phyloP scores from a whole-genome alignment of 2,113 vertebrate genomes.

The Coryphaenoides rupestris region DNA sequence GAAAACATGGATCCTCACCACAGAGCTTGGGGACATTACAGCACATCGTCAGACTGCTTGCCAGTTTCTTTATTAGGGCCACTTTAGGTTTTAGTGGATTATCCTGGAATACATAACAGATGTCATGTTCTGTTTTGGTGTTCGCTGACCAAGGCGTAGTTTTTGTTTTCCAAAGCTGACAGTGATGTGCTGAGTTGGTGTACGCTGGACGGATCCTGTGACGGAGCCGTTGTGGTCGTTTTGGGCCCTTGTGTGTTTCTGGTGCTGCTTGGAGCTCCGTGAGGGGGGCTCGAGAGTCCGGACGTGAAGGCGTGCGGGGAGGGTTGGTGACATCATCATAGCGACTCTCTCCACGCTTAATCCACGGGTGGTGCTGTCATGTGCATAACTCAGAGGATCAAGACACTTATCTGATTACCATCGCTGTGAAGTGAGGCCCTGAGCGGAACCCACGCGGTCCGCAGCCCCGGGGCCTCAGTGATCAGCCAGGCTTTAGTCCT shows the following conservation, averaged over 20 bases:
- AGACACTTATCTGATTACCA: constrained; percentile 47
- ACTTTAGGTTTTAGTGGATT: constrained; percentile 24
- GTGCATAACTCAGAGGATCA: constrained; percentile 21
- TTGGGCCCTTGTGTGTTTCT: constrained; percentile 17
- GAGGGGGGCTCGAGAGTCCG: background rate
- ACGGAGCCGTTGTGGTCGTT: background rate
- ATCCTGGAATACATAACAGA: constrained; percentile 29
- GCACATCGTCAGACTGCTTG: too few relatives aligned
- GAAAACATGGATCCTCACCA: too few relatives aligned
- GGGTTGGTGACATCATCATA: constrained; percentile 2
- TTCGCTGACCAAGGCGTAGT: constrained; percentile 25
- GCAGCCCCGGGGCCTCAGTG: constrained; percentile 23
- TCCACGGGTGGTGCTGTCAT: constrained; percentile 15
- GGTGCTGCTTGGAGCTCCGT: background rate
- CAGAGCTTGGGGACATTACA: too few relatives aligned
- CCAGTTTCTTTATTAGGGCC: background rate
- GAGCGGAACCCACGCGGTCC: constrained; percentile 8
- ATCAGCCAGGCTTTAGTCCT: constrained; percentile 26
- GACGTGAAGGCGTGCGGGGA: background rate
- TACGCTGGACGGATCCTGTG: too few relatives aligned
- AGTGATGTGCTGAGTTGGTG: background rate
- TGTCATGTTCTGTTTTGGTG: constrained; percentile 25
- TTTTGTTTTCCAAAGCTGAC: constrained; percentile 34
- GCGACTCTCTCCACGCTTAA: constrained; percentile 25
- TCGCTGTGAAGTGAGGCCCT: constrained; percentile 34